Evolutionary conservation across 2,888 invertebrate genomes (phyloP), one percentile per base, ranked within the genome.

Genomic region (Alloscopus bannaensis): DNA sequence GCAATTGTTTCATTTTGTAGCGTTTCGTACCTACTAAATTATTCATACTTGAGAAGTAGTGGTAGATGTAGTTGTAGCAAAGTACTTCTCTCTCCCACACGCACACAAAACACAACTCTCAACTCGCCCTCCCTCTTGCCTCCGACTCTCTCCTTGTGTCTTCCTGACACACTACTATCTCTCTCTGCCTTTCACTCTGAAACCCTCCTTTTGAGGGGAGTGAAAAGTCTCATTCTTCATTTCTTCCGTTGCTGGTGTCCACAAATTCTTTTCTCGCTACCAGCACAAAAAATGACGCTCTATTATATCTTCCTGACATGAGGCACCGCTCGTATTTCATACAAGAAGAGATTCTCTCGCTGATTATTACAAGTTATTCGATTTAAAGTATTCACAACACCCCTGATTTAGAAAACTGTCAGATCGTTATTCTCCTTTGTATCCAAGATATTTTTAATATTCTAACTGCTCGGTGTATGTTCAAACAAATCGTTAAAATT

Each of bases 21-120:
- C 36, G 40, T 55, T 55, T 55, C 57, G 42, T 59, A 31, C 69
- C 68, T 59, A 70, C 69, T 70, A 70, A 70, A 70, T 70, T 59
- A 70, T 70, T 70, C 69, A 70, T 70, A 40, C 24, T 70, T 31
- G 69, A 45, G 66, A 66, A 66, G 66, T 66, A 45, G 65, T 47
- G 45, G 50, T 66, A 24, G 52, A 66, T 66, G 26, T 66, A 29
- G 66, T 50, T 66, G 50, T 66, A 66, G 52, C 31, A 66, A 50
- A 50, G 50, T 36, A 66, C 66, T 66, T 47, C 20, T 66, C 29
- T 18, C 22, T 66, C n/a, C n/a, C n/a, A n/a, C n/a, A n/a, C n/a
- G n/a, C n/a, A n/a, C n/a, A n/a, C n/a, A n/a, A n/a, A n/a, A n/a
- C n/a, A n/a, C n/a, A 42, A 66, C 50, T 66, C 65, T 40, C 42